A percentile compares a stretch with the other conserved stretches of the same genome.
phyloP scores from a whole-genome alignment of 2,113 vertebrate genomes.

The Bambusicola thoracicus region DNA sequence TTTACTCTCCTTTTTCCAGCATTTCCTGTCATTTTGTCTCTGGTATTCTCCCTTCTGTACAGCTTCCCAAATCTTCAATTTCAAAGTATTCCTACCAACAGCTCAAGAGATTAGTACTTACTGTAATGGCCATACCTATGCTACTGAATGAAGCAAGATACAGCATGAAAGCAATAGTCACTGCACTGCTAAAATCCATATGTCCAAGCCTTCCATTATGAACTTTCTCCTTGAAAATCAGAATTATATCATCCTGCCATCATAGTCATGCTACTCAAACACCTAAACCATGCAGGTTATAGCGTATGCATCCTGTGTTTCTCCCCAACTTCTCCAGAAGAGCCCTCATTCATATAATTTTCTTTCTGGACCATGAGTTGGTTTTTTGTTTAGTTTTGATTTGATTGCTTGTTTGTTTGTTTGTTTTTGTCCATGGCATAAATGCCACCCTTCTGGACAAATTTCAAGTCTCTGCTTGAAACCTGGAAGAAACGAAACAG shows the following conservation, averaged over 20 bases:
- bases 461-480: background rate
- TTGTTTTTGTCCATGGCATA: background rate
- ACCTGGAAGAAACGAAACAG: background rate
- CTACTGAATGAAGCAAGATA: background rate
- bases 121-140: no score
- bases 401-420: no score
- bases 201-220: background rate
- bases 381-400: background rate
- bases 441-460: background rate
- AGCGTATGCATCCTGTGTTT: accelerated
- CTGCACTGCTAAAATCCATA: background rate
- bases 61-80: background rate
- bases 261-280: background rate
- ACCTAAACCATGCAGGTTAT: background rate
- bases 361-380: background rate
- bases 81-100: background rate
- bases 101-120: background rate
- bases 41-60: background rate
- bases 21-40: background rate
- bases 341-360: background rate
- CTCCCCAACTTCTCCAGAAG: background rate
- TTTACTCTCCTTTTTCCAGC: background rate
- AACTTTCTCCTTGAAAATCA: background rate
- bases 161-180: background rate
- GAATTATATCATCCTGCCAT: background rate